phyloP scores from a whole-genome alignment of 2,888 invertebrate genomes.

The Cephus rjabovi region DNA sequence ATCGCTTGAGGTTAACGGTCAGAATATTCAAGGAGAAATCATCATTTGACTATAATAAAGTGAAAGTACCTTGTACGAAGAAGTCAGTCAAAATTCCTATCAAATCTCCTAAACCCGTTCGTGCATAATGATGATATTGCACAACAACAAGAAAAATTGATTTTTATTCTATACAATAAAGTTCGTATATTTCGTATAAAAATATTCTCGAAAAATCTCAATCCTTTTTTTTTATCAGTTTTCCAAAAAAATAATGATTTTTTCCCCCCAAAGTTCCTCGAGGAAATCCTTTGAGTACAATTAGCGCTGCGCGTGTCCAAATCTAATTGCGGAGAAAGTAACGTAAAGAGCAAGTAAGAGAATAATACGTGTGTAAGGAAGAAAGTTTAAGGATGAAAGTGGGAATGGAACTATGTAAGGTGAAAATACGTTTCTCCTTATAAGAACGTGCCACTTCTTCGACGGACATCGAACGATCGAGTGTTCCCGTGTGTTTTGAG shows the following conservation, averaged over 20 bases:
- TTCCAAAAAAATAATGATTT: background rate
- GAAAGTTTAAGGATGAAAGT: constrained; percentile 48
- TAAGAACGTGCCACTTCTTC: constrained; percentile 19
- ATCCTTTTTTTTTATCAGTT: background rate
- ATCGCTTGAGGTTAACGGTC: background rate
- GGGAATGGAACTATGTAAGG: constrained; percentile 7
- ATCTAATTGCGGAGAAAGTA: constrained; percentile 52
- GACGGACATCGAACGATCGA: constrained; percentile 23
- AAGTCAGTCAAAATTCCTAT: background rate
- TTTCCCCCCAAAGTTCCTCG: background rate
- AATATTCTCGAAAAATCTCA: background rate
- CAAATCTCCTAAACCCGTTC: background rate
- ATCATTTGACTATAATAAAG: background rate
- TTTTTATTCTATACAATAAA: background rate
- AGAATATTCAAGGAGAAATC: background rate
- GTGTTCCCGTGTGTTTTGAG: constrained; percentile 44
- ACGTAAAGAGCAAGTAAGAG: background rate
- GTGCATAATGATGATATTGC: background rate
- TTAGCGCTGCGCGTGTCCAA: background rate
- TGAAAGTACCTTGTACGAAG: background rate
- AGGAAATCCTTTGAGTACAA: background rate
- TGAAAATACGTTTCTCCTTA: constrained; percentile 15
- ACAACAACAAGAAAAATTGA: background rate
- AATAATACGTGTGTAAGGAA: constrained; percentile 20
- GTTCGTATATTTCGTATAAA: background rate